Evolutionary conservation across 2,888 invertebrate species (phyloP), one percentile per base, ranked within the genome.

Genomic region (Neoascia interrupta): DNA sequence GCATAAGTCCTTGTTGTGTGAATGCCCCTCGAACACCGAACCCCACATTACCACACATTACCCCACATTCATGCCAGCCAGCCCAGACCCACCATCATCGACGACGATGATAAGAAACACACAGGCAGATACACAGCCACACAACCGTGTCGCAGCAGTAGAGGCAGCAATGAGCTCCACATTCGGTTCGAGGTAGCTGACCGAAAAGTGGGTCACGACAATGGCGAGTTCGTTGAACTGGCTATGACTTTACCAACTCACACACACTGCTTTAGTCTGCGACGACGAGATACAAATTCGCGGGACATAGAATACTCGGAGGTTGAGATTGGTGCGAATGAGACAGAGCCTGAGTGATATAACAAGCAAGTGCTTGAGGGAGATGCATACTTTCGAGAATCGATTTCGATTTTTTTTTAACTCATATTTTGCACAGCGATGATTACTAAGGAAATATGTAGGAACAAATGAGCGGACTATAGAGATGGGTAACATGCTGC

Each of bases 121-220:
- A 37, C n/a, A 47, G 13, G 45, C 15, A 15, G 18, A 49, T 34
- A 58, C 47, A 49, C 19, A 49, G 31, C 31, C 8, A 31, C 31
- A 31, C 28, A 61, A 49, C 28, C 37, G 39, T n/a, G 36, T 41
- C 23, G 51, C 34, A 61, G 54, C 36, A 47, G 60, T 45, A 64
- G 34, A 51, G 37, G 58, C 79, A 81, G 79, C 84, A 82, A 82
- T 66, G 84, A 87, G 88, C 88, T 88, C 88, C 84, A 87, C 84
- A 88, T 88, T 81, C 87, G 56, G 76, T 72, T 86, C 85, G 85
- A 88, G 88, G 88, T 88, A 85, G 85, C 84, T 88, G 89, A 88
- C 88, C 88, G 87, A 87, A 87, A 88, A 85, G 82, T 88, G 82
- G 88, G 88, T 88, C 88, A 87, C 89, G 88, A 88, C 88, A 88